phyloP scores from a whole-genome alignment of 2,888 invertebrate genomes.

The Electrophaes corylata region DNA sequence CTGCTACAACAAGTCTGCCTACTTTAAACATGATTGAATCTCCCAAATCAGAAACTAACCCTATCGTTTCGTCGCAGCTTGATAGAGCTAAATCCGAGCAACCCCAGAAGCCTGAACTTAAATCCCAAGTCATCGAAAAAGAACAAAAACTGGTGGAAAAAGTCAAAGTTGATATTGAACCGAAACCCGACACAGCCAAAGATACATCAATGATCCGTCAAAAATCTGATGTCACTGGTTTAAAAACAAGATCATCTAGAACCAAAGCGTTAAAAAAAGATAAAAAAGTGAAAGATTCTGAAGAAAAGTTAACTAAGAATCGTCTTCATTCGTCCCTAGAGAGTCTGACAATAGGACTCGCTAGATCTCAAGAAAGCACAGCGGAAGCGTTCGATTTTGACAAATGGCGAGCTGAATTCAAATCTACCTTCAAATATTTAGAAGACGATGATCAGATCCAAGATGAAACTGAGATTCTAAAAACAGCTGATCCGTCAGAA shows the following conservation, averaged over 20 bases:
- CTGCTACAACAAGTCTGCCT: slow-evolving; percentile 92
- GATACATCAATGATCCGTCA: slow-evolving; percentile 78
- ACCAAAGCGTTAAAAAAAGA: slow-evolving; percentile 68
- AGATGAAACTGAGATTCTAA: slow-evolving; percentile 71
- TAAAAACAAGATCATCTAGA: slow-evolving; percentile 74
- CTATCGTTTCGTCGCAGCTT: slow-evolving; percentile 54
- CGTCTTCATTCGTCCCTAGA: slow-evolving; percentile 76
- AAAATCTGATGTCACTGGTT: slow-evolving; percentile 86
- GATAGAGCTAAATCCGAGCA: slow-evolving; percentile 75
- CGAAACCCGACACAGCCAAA: slow-evolving; percentile 48
- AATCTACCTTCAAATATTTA: slow-evolving; percentile 70
- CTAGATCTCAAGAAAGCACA: slow-evolving; percentile 74
- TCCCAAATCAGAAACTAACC: slow-evolving; percentile 71
- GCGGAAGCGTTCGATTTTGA: slow-evolving; percentile 75
- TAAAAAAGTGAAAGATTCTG: slow-evolving; percentile 62
- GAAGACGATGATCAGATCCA: slow-evolving; percentile 75
- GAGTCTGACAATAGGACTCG: slow-evolving; percentile 71
- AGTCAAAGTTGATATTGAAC: slow-evolving; percentile 30
- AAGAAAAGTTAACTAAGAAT: slow-evolving; percentile 62
- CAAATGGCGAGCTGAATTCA: slow-evolving; percentile 76
- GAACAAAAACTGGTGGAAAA: too few relatives aligned
- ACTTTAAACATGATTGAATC: slow-evolving; percentile 86
- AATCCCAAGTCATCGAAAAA: slow-evolving; percentile 11
- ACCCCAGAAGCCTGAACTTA: slow-evolving; percentile 48
- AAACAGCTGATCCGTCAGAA: slow-evolving; percentile 74